Base-by-base conservation (phyloP, 2,113 vertebrate genomes). In the Pterophyllum scalare region DNA sequence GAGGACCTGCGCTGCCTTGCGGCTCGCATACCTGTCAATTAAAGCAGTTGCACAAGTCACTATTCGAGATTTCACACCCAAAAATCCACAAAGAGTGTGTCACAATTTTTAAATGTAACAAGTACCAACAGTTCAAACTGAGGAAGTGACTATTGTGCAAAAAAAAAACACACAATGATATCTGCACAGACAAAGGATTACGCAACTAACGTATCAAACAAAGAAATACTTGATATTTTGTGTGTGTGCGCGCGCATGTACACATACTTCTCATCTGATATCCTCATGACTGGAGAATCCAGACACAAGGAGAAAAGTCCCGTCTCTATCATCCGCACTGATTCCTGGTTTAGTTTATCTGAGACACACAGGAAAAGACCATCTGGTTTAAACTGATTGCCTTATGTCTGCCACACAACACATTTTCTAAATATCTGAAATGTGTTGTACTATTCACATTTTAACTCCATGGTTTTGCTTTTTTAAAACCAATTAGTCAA, bases 261-360 rank as follows among this genome's bases (percentile, higher is more conserved):
- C 5, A 28, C 80, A 57, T 95, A 96, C 96, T 95, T 96, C 24
- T 96, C 95, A 88, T 97, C 97, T 0, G 96, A 96, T 84, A 96
- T 95, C 89, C 96, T 95, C 94, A 97, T 95, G 75, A 97, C 96
- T 0, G 97, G 96, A 7, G 97, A 96, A 77, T 97, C 96, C 90
- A 97, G 91, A 59, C 97, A 97, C 88, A 97, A 43, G 0, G 93
- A 96, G 91, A 97, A 97, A 76, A 97, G 93, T 10, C 96, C 96
- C 6, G 91, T 95, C 92, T 97, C 96, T 6, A 97, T 97, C 80
- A 93, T 84, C 70, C 92, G 91, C 67, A 97, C 96, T 0, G 97
- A 97, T 22, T 97, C 97, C 86, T 95, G 95, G 92, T 97, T 97
- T 1, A 97, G 91, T 89, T 95, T 96, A 90, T 97, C 97, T 97